Conservation (phyloP, 64 coral and sea anemone genomes). For the Montipora capricornis region DNA sequence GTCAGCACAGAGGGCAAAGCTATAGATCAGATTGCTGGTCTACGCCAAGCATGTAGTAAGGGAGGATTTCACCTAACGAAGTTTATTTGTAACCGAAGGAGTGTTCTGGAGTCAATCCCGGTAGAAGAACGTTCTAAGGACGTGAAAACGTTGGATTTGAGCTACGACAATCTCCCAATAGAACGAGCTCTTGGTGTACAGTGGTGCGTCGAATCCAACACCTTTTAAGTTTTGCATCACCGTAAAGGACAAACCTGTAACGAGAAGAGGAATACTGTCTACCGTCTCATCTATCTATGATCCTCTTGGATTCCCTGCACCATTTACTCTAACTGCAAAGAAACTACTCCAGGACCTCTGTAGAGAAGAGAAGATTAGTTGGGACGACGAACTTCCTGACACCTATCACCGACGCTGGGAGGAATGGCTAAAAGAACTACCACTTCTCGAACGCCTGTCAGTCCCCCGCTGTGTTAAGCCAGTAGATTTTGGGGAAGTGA, state of each 20-base stretch:
- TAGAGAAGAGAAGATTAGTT: too few relatives aligned
- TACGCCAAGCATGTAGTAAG: not conserved
- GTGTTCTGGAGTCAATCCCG: not conserved
- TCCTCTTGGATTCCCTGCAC: too few relatives aligned
- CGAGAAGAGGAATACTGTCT: conserved; percentile 20
- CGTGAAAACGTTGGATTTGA: conserved; percentile 12
- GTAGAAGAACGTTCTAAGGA: conserved; percentile 6
- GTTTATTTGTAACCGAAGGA: not conserved
- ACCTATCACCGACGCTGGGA: not conserved
- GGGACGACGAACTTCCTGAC: too few relatives aligned
- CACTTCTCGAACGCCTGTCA: too few relatives aligned
- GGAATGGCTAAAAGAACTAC: conserved; percentile 22
- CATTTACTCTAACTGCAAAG: too few relatives aligned
- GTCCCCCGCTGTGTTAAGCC: conserved; percentile 11
- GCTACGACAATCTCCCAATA: not conserved
- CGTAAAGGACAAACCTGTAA: conserved; percentile 1
- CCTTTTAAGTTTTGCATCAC: not conserved
- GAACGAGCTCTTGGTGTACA: conserved; percentile 9
- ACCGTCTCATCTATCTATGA: conserved; percentile 1
- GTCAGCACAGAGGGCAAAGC: conserved; percentile 6
- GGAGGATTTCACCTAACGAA: conserved; percentile 47
- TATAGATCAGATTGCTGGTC: not conserved
- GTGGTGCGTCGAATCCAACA: conserved; percentile 26
- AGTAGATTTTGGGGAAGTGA: conserved; percentile 10
- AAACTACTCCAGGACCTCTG: too few relatives aligned